These are phyloP conservation scores for Machaerirhynchus nigripectus DNA, from an alignment of 2,113 vertebrate species.

Conservation along the genomic window DNA sequence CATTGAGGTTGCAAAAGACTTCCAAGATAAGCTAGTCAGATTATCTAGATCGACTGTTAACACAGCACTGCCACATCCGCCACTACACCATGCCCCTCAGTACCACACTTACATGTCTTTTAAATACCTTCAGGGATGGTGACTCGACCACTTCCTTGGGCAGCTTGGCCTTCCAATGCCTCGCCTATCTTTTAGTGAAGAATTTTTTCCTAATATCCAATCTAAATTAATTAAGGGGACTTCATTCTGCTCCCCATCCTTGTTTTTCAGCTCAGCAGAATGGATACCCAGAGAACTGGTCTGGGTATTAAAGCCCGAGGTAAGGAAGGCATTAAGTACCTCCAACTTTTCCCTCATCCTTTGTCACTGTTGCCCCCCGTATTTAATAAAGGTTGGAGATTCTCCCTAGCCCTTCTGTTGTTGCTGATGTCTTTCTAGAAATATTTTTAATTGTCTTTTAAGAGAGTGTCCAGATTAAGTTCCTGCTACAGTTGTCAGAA, in stretches of 20 bases:
- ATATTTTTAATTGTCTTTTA: background rate
- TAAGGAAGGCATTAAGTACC: background rate
- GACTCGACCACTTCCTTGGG: background rate
- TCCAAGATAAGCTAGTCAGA: background rate
- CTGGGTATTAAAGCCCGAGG: background rate
- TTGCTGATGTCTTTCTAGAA: background rate
- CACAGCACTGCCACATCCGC: background rate
- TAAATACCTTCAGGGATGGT: background rate
- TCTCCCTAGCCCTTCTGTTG: background rate
- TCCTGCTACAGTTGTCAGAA: background rate
- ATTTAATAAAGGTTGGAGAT: background rate
- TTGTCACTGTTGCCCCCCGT: too few relatives aligned
- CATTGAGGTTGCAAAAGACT: background rate
- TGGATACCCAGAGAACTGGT: background rate
- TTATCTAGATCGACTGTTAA: background rate
- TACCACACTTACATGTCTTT: background rate
- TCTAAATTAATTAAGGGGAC: background rate
- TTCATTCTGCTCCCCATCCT: background rate
- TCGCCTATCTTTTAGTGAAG: background rate
- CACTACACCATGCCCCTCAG: background rate
- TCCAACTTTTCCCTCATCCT: background rate
- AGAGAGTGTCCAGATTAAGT: background rate
- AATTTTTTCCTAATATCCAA: background rate
- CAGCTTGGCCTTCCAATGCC: background rate
- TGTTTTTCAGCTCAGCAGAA: background rate